Evolutionary conservation across 2,113 vertebrate species (phyloP).

Genomic region (Chaetops frenatus): DNA sequence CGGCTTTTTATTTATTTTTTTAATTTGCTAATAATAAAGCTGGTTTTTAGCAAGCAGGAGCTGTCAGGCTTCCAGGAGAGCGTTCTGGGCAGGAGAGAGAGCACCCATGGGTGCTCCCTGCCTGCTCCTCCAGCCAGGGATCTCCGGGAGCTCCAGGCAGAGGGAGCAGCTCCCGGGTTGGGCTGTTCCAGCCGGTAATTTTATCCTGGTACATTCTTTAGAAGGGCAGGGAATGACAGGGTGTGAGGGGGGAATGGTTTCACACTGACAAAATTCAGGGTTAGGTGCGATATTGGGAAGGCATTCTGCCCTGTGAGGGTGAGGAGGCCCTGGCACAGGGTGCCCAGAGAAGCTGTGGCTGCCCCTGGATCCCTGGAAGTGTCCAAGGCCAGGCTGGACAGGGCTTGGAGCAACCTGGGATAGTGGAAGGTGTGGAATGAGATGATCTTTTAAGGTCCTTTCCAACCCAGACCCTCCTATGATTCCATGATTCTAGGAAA

Average conservation of each 20-base stretch:
- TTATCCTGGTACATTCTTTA: neutral
- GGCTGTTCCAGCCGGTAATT: neutral
- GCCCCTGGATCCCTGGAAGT: neutral
- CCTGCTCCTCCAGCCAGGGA: neutral
- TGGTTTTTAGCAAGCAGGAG: neutral
- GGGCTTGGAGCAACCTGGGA: neutral
- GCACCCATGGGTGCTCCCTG: neutral
- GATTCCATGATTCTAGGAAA: neutral
- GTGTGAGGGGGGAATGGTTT: rapidly evolving
- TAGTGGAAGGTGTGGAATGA: neutral
- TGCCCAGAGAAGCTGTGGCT: neutral
- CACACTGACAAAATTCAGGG: neutral
- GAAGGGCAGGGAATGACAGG: neutral
- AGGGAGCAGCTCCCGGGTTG: neutral
- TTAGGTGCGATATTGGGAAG: neutral
- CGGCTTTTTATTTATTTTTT: neutral
- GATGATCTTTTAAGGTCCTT: neutral
- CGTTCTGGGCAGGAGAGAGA: neutral
- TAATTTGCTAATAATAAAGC: neutral
- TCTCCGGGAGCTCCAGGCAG: rapidly evolving
- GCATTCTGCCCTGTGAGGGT: neutral
- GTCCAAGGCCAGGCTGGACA: rapidly evolving
- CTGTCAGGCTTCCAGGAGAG: neutral
- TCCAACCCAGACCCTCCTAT: neutral
- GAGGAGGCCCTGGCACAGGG: neutral